Percentiles rank a stretch among this genome's conserved stretches.
Evolutionary conservation across 2,797 vertebrate genomes (phyloP).

Genomic region (Holocentrus rufus): DNA sequence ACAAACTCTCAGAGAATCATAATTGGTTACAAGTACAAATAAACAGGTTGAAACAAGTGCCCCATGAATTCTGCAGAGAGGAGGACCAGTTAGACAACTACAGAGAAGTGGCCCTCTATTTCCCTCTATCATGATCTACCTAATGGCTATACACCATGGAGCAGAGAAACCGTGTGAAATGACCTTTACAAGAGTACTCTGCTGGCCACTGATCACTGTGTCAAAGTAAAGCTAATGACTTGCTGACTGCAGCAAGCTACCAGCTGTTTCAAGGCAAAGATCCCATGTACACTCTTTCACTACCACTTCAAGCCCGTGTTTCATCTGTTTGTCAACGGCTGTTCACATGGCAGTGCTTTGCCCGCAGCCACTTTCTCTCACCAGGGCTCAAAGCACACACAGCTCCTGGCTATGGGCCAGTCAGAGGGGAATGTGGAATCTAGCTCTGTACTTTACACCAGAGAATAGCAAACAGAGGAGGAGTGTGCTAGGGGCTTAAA

Average conservation of each 20-base stretch:
- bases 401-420: conserved; percentile 63
- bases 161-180: not conserved
- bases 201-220: conserved; percentile 7
- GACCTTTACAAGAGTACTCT: not conserved
- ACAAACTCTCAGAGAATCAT: conserved; percentile 4
- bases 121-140: not conserved
- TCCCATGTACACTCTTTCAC: not conserved
- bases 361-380: conserved; percentile 52
- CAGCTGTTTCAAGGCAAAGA: not conserved
- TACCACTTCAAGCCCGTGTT: conserved; percentile 16
- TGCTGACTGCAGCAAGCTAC: not conserved
- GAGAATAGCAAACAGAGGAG: conserved; percentile 68
- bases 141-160: not conserved
- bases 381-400: conserved; percentile 43
- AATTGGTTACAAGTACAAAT: not conserved
- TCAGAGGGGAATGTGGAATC: conserved; percentile 73
- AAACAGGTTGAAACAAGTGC: not conserved
- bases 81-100: not conserved
- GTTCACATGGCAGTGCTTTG: conserved; percentile 43
- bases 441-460: conserved; percentile 65
- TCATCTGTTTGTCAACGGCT: conserved; percentile 43
- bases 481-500: conserved; percentile 44
- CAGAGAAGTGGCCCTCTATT: not conserved
- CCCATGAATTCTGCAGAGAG: not conserved
- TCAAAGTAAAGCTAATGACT: conserved; percentile 11